Evolutionary conservation across 2,113 vertebrate species (phyloP), one percentile per base, ranked within the genome.

Genomic region (Phalacrocorax aristotelis): DNA sequence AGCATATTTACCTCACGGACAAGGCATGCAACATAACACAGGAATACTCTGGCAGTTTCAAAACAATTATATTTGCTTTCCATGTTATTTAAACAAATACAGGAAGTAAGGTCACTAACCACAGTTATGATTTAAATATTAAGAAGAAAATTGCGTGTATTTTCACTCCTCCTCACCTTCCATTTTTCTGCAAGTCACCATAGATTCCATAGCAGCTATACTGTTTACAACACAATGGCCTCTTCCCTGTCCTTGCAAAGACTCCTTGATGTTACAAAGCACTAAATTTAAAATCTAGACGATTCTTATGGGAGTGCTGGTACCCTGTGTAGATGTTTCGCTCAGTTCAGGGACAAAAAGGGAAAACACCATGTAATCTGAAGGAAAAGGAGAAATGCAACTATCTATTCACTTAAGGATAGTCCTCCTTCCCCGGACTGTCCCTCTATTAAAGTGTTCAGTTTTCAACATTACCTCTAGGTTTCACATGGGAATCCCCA

Each of bases 1-100:
- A 94, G 91, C 89, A 93, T 96, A 93, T 94, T 96, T 94, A 97
- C 80, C 87, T 97, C 95, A 96, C 5, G 9, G 55, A 92, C 58
- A 52, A 96, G 44, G 94, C 89, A 97, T 49, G 92, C 81, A 95
- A 66, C 46, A 58, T 22, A 95, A 92, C 62, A 88, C 80, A 93
- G 70, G 70, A 54, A 89, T 49, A 93, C 77, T 80, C 54, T 91
- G 76, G 38, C 85, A 90, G 27, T 15, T 70, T 40, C 72, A 51
- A 71, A 93, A 93, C 65, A 90, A 93, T 57, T 48, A 12, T 49
- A 75, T 89, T 92, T 91, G 70, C 44, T 42, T 89, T 93, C 48
- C 36, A 44, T 9, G 9, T 82, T 87, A 60, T 70, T 72, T 48
- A 72, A 96, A 93, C 61, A 95, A 95, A 88, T 23, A 96, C 11